A percentile compares a stretch with the other conserved stretches of the same genome.
phyloP scores from a whole-genome alignment of 2,113 vertebrate genomes.

The Ellobius talpinus region DNA sequence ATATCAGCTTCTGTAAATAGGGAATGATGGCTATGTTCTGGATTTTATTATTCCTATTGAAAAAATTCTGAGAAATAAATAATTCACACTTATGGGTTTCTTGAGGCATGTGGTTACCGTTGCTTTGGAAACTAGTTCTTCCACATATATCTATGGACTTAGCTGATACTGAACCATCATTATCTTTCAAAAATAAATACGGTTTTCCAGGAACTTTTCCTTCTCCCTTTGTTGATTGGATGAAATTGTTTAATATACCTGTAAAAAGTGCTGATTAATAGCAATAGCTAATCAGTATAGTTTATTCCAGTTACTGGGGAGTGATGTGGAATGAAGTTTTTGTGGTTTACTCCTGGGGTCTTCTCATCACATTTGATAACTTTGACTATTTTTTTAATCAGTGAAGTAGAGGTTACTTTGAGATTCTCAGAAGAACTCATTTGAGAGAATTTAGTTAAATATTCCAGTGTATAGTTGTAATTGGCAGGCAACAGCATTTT shows the following conservation, averaged over 20 bases:
- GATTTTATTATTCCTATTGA: conserved; percentile 76
- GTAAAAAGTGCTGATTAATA: conserved; percentile 5
- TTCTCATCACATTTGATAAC: background rate
- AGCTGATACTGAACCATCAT: conserved; percentile 54
- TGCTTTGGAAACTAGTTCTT: conserved; percentile 84
- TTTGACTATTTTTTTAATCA: background rate
- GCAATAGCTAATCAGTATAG: background rate
- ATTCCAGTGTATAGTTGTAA: background rate
- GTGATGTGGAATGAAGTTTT: background rate
- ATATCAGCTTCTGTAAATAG: conserved; percentile 47
- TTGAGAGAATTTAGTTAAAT: conserved; percentile 43
- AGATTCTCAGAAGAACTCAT: conserved; percentile 45
- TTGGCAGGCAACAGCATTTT: background rate
- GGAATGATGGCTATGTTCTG: conserved; percentile 27
- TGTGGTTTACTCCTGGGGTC: background rate
- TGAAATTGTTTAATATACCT: background rate
- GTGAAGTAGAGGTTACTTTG: background rate
- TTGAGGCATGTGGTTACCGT: conserved; percentile 78
- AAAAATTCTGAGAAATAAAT: conserved; percentile 78
- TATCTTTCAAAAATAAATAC: conserved; percentile 67
- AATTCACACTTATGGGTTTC: conserved; percentile 68
- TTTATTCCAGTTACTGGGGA: background rate
- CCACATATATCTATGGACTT: conserved; percentile 25
- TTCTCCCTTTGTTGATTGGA: background rate
- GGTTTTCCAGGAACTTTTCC: background rate